Evolutionary conservation across 2,797 vertebrate genomes (phyloP), one percentile per base, ranked within the genome.

Genomic region (Pempheris klunzingeri): DNA sequence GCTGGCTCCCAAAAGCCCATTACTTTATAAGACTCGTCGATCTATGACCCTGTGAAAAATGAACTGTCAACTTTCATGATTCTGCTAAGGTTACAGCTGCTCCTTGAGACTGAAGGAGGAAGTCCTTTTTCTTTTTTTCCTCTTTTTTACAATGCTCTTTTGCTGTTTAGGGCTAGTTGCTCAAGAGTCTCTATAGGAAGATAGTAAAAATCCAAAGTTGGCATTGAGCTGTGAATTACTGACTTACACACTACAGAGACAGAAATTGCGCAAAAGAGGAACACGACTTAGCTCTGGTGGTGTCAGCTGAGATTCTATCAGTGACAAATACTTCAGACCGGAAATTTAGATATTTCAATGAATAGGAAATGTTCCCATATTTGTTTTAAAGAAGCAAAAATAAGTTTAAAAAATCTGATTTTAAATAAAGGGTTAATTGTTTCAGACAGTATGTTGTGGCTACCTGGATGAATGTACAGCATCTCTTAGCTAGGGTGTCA

Each of bases 21-120:
- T 96, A 95, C 94, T 95, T 95, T 95, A 95, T 95, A 95, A 95
- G 92, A 93, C 92, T 92, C 88, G 85, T 88, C 90, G 93, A 95
- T 96, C 93, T 95, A 94, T 95, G 95, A 95, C 93, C 93, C 92
- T 92, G 92, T 96, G 95, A 96, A 95, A 95, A 95, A 96, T 96
- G 95, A 95, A 95, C 95, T 95, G 95, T 95, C 95, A 95, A 92
- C 93, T 95, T 95, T 95, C 94, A 95, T 95, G 95, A 95, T 95
- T 94, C 93, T 91, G 92, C 92, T 94, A 95, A 94, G 93, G 93
- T 95, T 95, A 95, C 92, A 91, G 91, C 92, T 41, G 89, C 92
- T 95, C 90, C 93, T 94, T 91, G 92, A 95, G 90, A 93, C 90
- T 88, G 81, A 78, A 83, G 74, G 78, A 88, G 81, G 85, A 91